Base-by-base conservation (phyloP, 2,797 vertebrate species). In the Aldrovandia affinis region DNA sequence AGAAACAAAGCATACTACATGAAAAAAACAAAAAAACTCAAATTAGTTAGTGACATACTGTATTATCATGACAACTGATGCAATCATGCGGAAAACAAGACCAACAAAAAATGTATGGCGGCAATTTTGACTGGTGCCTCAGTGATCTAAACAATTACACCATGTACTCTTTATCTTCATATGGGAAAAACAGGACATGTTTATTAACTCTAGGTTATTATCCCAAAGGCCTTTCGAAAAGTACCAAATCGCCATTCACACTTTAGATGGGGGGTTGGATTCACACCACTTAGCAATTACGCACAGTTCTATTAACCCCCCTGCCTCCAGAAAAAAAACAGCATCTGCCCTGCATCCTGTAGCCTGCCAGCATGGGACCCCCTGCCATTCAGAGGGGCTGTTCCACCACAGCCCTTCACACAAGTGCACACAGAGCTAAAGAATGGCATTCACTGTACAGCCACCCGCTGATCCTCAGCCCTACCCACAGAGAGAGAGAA, bases 321-420 rank as follows among this genome's bases (percentile, higher is more conserved):
- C 44, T 14, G 12, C 30, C 63, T 2, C 65, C 47, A 7, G 22
- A 25, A 39, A 42, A 83, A 73, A 57, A 73, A 39, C 4, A 28
- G 47, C 22, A 36, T 57, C 50, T 83, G 82, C n/a, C 52, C 54
- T 78, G 47, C 70, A 77, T 77, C 68, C 39, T 20, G 36, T 77
- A 42, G 25, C 79, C 52, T 36, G 52, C 33, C 55, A 81, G 14
- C 82, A 55, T 77, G 70, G 25, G 73, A 44, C 70, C 82, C 70
- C 82, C 82, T 47, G 73, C 73, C 50, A 83, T 22, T 57, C 68
- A 83, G 36, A 57, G 33, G 61, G 52, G 52, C 68, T 83, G 68
- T 78, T 61, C 73, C 42, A 77, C 22, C 73, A n/a, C 42, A 47
- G 42, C 47, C 73, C 73, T 77, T 77, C 73, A 77, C 39, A 77